Base-by-base conservation (phyloP, 1,140 invertebrate genomes). In the Dinoponera quadriceps region DNA sequence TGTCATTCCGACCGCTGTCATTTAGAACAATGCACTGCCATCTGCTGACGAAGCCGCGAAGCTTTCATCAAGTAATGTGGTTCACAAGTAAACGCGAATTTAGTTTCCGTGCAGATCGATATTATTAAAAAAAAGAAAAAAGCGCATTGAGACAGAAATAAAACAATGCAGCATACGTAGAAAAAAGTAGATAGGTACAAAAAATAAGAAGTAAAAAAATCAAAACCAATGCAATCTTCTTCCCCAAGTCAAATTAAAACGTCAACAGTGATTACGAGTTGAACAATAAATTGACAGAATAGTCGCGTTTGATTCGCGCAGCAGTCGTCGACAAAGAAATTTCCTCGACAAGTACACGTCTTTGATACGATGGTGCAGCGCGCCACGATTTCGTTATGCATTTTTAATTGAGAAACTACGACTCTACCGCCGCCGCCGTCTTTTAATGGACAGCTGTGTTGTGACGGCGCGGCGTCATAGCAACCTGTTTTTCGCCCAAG, bases 401-500 rank as follows among this genome's bases (percentile, higher is more conserved):
- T 80, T 22, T 69, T 80, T 59, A 14, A 69, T 44, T 55, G 55
- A 44, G 38, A 44, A 11, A 44, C 7, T 44, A 5, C 5, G 5
- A 33, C 5, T 33, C 29, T 2, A 2, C 38, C 7, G 11, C 38
- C 38, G 11, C 38, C 22, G n/a, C 38, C 27, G n/a, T 11, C 20
- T 7, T 51, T 3, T 29, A 55, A 29, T 55, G 27, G 9, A 44
- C 18, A 13, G n/a, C 29, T 33, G 33, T 88, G 86, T 88, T 87
- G 80, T 87, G 65, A 13, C 51, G 1, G n/a, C 20, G 1, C n/a
- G 59, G 3, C 7, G 27, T 84, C 83, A 82, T 88, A 44, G 86
- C 25, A 88, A 88, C 86, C 54, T 44, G 38, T 44, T 44, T 9
- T 0, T 11, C 7, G 38, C 7, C 38, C 7, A 9, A 44, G 38